Evolutionary conservation across 2,888 invertebrate species (phyloP).

Genomic region (Seira sanloemensis): DNA sequence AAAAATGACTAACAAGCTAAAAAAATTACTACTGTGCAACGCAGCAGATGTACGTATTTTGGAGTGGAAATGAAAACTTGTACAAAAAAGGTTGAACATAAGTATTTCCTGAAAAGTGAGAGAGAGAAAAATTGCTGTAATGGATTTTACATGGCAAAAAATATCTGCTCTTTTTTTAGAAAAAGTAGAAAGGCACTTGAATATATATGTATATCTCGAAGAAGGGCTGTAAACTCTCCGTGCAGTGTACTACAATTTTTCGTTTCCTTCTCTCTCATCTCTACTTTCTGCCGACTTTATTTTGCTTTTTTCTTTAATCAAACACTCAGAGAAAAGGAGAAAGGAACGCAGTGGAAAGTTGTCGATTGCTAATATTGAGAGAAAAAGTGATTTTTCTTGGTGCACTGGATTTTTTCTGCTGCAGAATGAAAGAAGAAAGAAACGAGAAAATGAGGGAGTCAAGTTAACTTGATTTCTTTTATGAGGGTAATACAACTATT

Average conservation of each 20-base stretch:
- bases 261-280: constrained; percentile 28
- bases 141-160: background rate
- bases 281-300: constrained; percentile 31
- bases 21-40: background rate
- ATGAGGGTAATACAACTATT: constrained; percentile 58
- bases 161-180: background rate
- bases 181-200: no score
- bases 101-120: background rate
- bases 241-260: background rate
- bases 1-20: background rate
- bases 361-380: constrained; percentile 5
- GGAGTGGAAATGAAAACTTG: background rate
- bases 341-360: background rate
- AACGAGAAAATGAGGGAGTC: constrained; percentile 48
- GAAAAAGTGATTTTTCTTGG: background rate
- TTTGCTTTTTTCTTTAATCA: constrained; percentile 50
- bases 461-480: constrained; percentile 65
- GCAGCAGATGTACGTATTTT: background rate
- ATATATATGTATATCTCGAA: no score
- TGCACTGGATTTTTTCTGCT: background rate
- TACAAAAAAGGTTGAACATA: background rate
- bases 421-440: constrained; percentile 19
- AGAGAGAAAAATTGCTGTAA: background rate
- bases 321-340: constrained; percentile 44
- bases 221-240: no score